Evolutionary conservation across 2,888 invertebrate genomes (phyloP).

Genomic region (Eustalomyia histrio): DNA sequence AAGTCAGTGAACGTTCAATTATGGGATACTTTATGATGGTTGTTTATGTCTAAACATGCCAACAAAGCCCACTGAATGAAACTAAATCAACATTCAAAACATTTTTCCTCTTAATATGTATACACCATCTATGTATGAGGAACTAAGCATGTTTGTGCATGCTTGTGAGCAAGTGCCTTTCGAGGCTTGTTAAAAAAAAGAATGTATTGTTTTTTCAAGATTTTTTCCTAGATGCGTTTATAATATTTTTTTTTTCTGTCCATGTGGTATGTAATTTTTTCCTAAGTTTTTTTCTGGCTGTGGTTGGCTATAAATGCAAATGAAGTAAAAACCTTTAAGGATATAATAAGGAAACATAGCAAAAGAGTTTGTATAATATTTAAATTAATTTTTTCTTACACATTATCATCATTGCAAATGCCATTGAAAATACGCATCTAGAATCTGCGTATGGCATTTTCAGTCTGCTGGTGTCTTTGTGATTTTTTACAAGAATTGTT

Average conservation of each 20-base stretch:
- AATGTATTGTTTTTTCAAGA: not conserved
- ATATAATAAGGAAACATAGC: conserved; percentile 45
- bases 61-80: conserved; percentile 42
- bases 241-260: not conserved
- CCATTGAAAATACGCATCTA: not conserved
- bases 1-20: conserved; percentile 65
- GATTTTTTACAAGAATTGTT: not conserved
- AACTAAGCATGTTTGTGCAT: conserved; percentile 4
- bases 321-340: conserved; percentile 32
- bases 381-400: conserved; percentile 2
- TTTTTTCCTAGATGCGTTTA: not conserved
- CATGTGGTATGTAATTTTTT: not conserved
- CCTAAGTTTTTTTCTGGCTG: not conserved
- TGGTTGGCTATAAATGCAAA: conserved; percentile 18
- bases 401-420: not conserved
- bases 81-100: conserved; percentile 36
- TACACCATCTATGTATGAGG: not conserved
- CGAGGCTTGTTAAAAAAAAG: not conserved
- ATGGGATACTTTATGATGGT: conserved; percentile 58
- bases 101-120: not conserved
- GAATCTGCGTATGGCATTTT: not conserved
- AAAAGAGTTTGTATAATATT: conserved; percentile 24
- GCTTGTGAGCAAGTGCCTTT: not conserved
- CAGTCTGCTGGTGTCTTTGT: not conserved
- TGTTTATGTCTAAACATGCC: conserved; percentile 55